Base-by-base conservation (phyloP, 2,113 vertebrate species). In the Scalopus aquaticus region DNA sequence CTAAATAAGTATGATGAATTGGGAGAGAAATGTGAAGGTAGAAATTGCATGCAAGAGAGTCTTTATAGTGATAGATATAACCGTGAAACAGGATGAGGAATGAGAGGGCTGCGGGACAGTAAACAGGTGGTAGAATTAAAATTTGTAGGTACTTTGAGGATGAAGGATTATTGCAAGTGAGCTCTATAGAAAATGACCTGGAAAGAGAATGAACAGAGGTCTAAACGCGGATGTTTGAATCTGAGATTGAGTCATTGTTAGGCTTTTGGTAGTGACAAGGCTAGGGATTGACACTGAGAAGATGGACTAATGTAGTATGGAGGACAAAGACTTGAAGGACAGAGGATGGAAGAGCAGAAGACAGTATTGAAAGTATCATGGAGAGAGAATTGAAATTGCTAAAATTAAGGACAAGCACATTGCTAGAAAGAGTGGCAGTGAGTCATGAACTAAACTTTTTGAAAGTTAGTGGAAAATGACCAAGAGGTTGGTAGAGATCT, bases 1-100 rank as follows among this genome's bases (percentile, higher is more conserved):
- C 56, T 88, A 82, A 54, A 70, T 51, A 58, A 80, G 28, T 94
- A 26, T 72, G 64, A 65, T 91, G 77, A 86, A 58, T 51, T 83
- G 65, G 82, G 51, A 65, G 19, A 74, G 51, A 80, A 89, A 12
- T 42, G 8, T 42, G 12, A 91, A 44, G 11, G 67, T 88, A n/a
- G 58, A 74, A 26, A 44, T 3, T 70, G 0, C 65, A 24, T 22
- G 35, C 42, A 79, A 51, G 54, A 79, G 30, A 56, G 17, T 74
- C 24, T 90, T 89, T 42, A 58, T 42, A 32, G 44, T 69, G 76
- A 24, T 20, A 67, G 42, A 73, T n/a, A 69, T 51, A 17, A 5
- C 12, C n/a, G 64, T 91, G 88, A 80, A 86, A 77, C 9, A 56
- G 72, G 70, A 84, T n/a, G 9, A 35, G 8, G 22, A 26, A 87